Conservation (phyloP, 2,113 vertebrate species). For the Phaetusa simplex region DNA sequence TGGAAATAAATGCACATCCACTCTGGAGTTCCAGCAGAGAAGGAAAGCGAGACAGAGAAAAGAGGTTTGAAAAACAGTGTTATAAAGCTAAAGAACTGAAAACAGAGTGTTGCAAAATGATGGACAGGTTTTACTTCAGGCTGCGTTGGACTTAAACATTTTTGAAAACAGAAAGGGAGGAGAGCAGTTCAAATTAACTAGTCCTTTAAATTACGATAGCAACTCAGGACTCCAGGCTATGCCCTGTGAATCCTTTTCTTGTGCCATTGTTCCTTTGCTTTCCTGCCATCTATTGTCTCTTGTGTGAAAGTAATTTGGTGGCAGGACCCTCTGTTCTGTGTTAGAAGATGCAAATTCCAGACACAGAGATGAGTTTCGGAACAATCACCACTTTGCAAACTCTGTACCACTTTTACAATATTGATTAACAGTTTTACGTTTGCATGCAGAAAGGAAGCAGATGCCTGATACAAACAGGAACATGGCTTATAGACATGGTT, state of each 20-base stretch:
- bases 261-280: neutral
- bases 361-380: neutral
- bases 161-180: neutral
- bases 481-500: accelerated
- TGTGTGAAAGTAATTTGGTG: neutral
- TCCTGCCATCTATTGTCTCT: neutral
- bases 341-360: neutral
- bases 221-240: neutral
- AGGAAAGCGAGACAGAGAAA: neutral
- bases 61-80: neutral
- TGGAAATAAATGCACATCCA: constrained; percentile 53
- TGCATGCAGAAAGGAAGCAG: neutral
- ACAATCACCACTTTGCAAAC: neutral
- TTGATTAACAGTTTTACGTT: neutral
- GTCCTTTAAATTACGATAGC: neutral
- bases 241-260: neutral
- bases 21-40: neutral
- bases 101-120: neutral
- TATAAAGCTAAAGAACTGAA: neutral
- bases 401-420: neutral
- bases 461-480: neutral
- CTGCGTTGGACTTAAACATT: neutral
- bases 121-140: neutral
- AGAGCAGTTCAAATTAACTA: constrained; percentile 21
- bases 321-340: neutral